These are phyloP conservation scores for Diploptera punctata DNA, from an alignment of 2,888 invertebrate species.

Conservation along the genomic window DNA sequence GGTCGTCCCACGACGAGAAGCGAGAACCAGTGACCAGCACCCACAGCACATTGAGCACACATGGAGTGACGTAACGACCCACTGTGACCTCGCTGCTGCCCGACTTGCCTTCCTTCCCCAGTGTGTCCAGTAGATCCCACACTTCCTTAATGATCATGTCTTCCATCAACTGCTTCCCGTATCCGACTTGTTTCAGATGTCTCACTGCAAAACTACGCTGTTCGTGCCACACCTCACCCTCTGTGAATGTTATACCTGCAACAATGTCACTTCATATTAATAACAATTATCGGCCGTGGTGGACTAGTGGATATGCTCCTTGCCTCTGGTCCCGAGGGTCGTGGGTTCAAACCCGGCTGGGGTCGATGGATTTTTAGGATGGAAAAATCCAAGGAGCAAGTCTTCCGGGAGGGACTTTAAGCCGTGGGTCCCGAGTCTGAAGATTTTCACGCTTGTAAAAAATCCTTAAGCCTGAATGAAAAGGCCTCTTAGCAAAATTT, in stretches of 20 bases:
- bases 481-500: too few relatives aligned
- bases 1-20: conserved; percentile 55
- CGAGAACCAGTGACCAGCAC: conserved; percentile 60
- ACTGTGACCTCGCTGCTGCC: not conserved
- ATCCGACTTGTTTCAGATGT: conserved; percentile 62
- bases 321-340: too few relatives aligned
- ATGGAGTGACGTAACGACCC: conserved; percentile 56
- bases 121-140: conserved; percentile 42
- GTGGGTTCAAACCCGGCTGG: too few relatives aligned
- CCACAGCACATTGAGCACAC: conserved; percentile 72
- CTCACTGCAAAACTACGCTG: conserved; percentile 62
- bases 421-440: too few relatives aligned
- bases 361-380: too few relatives aligned
- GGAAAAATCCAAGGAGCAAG: too few relatives aligned
- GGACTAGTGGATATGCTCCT: too few relatives aligned
- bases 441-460: too few relatives aligned
- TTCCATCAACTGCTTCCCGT: conserved; percentile 62
- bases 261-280: too few relatives aligned
- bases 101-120: not conserved
- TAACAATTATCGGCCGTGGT: too few relatives aligned
- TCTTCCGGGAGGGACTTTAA: too few relatives aligned
- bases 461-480: too few relatives aligned
- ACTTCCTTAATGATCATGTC: conserved; percentile 63
- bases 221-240: conserved; percentile 64
- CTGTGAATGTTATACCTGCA: conserved; percentile 66